These are phyloP conservation scores for Hirtodrosophila alboralis DNA, from an alignment of 2,888 invertebrate genomes.

Conservation along the genomic window DNA sequence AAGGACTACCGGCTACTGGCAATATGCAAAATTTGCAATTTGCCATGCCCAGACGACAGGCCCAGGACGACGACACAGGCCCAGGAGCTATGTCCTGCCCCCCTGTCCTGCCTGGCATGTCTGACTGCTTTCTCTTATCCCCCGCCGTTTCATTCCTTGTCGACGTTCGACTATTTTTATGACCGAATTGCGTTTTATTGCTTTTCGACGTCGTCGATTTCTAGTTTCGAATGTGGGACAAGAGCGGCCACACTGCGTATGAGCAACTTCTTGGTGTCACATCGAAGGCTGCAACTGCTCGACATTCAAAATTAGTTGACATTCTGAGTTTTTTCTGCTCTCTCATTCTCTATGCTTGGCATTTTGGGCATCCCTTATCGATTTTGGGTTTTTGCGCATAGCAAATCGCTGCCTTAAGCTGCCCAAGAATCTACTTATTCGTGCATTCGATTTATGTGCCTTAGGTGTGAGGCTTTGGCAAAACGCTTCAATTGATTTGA, in stretches of 20 bases:
- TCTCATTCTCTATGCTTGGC: conserved; percentile 9
- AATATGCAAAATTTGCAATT: conserved; percentile 79
- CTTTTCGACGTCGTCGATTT: conserved; percentile 50
- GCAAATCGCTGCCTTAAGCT: conserved; percentile 71
- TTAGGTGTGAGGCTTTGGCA: conserved; percentile 66
- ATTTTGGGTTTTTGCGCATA: conserved; percentile 57
- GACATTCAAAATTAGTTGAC: conserved; percentile 75
- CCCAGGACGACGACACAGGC: conserved; percentile 22
- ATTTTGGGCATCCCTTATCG: conserved; percentile 59
- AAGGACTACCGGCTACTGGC: conserved; percentile 53
- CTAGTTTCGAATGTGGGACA: conserved; percentile 47
- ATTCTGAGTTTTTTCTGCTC: conserved; percentile 26
- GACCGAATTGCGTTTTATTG: conserved; percentile 81
- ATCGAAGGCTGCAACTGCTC: conserved; percentile 32
- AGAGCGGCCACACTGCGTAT: conserved; percentile 43
- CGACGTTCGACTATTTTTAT: conserved; percentile 76
- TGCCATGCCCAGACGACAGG: conserved; percentile 64
- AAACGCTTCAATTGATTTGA: conserved; percentile 80
- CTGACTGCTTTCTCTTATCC: conserved; percentile 6
- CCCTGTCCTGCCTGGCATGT: conserved; percentile 2
- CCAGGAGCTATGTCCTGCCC: conserved; percentile 32
- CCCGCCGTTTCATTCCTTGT: conserved; percentile 46
- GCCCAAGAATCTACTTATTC: conserved; percentile 58
- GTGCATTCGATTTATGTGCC: conserved; percentile 45
- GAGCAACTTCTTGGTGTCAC: conserved; percentile 21